Conservation (phyloP, 2,113 vertebrate species). For the Thunnus maccoyii region DNA sequence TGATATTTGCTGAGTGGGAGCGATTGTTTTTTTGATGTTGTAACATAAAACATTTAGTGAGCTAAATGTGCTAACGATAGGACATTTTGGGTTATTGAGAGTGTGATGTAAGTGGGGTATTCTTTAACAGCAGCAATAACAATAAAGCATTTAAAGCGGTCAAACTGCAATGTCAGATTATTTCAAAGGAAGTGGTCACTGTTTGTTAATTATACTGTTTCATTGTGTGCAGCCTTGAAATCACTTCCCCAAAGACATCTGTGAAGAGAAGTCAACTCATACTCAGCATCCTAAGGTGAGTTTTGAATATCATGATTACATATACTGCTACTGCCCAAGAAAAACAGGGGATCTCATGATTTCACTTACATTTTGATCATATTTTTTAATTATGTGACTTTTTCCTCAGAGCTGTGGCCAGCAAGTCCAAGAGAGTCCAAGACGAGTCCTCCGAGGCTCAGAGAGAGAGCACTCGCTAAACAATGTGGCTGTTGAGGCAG, state of each 20-base stretch:
- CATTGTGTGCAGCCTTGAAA: conserved; percentile 44
- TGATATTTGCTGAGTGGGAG: background rate
- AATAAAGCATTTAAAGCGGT: conserved; percentile 23
- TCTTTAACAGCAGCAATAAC: conserved; percentile 16
- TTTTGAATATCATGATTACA: background rate
- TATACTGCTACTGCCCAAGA: background rate
- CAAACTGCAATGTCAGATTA: background rate
- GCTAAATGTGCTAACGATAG: conserved; percentile 57
- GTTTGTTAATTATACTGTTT: conserved; percentile 30
- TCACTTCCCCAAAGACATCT: conserved; percentile 7
- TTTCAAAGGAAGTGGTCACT: background rate
- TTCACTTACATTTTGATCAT: background rate
- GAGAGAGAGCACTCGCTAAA: conserved; percentile 53
- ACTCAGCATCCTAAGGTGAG: conserved; percentile 75
- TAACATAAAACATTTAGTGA: conserved; percentile 41
- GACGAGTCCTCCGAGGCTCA: conserved; percentile 7
- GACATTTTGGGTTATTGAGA: background rate
- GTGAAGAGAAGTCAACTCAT: conserved; percentile 31
- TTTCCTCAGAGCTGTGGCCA: conserved; percentile 44
- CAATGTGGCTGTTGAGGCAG: conserved; percentile 9
- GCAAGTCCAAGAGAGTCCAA: conserved; percentile 7
- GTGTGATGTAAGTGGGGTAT: background rate
- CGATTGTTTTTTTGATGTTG: background rate
- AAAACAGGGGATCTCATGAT: background rate
- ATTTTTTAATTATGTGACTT: background rate